A percentile compares a stretch with the other conserved stretches of the same genome.
Evolutionary conservation across 2,113 vertebrate genomes (phyloP).

Genomic region (Excalfactoria chinensis): DNA sequence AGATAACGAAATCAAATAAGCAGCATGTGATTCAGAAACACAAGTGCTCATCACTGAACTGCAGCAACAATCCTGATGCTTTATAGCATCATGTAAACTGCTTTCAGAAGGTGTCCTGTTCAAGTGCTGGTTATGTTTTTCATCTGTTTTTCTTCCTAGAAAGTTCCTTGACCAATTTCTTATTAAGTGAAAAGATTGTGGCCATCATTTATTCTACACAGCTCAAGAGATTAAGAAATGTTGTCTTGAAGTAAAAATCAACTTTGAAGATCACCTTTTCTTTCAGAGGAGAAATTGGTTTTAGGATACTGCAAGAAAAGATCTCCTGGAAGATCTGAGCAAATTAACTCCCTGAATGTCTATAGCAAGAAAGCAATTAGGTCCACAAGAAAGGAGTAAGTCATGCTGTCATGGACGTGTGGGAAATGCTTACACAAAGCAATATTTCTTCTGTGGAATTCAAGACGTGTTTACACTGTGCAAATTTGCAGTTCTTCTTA

Average conservation of each 20-base stretch:
- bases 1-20: not conserved
- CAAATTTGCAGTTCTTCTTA: accelerated
- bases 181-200: not conserved
- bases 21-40: not conserved
- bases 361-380: not conserved
- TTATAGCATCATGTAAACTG: not conserved
- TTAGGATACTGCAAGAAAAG: not conserved
- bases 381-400: not conserved
- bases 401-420: not conserved
- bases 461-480: not conserved
- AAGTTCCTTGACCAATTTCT: not conserved
- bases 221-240: not conserved
- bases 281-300: not conserved
- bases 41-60: not conserved
- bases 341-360: not conserved
- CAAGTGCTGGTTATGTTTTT: not conserved
- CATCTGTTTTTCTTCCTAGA: not conserved
- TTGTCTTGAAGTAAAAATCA: not conserved
- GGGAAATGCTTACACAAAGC: too few species aligned
- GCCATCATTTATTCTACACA: not conserved
- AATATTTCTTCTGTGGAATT: too few species aligned
- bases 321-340: accelerated
- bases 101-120: not conserved
- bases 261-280: not conserved
- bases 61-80: not conserved